Evolutionary conservation across 2,797 vertebrate species (phyloP).

Genomic region (Okamejei kenojei): DNA sequence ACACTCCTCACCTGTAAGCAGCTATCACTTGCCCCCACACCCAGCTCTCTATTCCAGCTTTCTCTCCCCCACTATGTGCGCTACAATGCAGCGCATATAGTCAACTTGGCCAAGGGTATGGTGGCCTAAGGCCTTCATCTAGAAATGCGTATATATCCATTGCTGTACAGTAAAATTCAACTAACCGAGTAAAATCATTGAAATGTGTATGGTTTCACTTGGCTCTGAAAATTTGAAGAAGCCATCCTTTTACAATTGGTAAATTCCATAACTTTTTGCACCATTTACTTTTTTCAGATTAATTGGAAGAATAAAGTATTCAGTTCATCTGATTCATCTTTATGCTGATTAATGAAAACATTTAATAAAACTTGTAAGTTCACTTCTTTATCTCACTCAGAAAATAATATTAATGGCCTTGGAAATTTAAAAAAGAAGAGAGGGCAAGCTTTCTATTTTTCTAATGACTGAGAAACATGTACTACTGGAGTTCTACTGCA

Average conservation of each 20-base stretch:
- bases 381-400: background rate
- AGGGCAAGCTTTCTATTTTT: background rate
- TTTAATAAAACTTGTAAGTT: background rate
- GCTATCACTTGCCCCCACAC: too few species aligned
- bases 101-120: background rate
- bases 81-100: too few species aligned
- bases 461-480: background rate
- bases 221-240: background rate
- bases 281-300: background rate
- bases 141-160: background rate
- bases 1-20: too few species aligned
- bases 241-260: background rate
- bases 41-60: too few species aligned
- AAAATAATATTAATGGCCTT: slow-evolving; percentile 18
- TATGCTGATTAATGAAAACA: background rate
- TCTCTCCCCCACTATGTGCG: too few species aligned
- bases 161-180: background rate
- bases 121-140: background rate
- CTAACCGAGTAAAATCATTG: background rate
- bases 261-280: background rate
- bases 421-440: background rate
- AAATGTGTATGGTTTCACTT: background rate
- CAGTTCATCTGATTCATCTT: background rate
- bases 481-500: background rate
- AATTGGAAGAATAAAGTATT: slow-evolving; percentile 19